These are phyloP conservation scores for Atlantisia rogersi DNA, from an alignment of 2,113 vertebrate genomes.

Conservation along the genomic window DNA sequence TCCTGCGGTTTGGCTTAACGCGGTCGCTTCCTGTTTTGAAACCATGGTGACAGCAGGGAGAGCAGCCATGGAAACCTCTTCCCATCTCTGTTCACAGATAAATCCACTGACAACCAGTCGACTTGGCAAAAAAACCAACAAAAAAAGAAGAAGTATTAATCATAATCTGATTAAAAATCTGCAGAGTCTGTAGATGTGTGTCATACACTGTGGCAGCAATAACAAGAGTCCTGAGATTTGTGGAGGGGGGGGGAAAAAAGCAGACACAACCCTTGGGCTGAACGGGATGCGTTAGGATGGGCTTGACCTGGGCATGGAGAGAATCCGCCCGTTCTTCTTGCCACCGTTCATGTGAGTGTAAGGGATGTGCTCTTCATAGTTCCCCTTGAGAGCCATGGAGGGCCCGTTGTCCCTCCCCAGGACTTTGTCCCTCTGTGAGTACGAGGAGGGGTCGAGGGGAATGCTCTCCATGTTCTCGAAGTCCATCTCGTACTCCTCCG, in stretches of 20 bases:
- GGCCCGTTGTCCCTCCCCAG: slow-evolving; percentile 85
- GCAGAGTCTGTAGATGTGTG: slow-evolving; percentile 51
- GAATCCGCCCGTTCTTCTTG: slow-evolving; percentile 94
- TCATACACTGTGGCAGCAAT: slow-evolving; percentile 78
- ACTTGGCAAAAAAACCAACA: slow-evolving; percentile 68
- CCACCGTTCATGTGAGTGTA: slow-evolving; percentile 98
- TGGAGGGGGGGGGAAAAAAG: slow-evolving; percentile 59
- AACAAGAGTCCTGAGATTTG: slow-evolving; percentile 92
- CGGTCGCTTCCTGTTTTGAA: slow-evolving; percentile 78
- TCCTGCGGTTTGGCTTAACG: slow-evolving; percentile 17
- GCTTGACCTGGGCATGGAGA: slow-evolving; percentile 90
- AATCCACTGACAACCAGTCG: slow-evolving; percentile 78
- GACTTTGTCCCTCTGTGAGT: slow-evolving; percentile 86
- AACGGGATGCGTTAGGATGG: slow-evolving; percentile 88
- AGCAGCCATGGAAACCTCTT: slow-evolving; percentile 76
- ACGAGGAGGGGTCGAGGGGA: slow-evolving; percentile 91
- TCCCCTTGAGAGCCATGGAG: slow-evolving; percentile 85
- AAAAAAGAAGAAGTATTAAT: not conserved
- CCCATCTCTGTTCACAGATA: slow-evolving; percentile 85
- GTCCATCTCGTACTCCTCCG: slow-evolving; percentile 94
- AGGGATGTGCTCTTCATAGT: slow-evolving; percentile 92
- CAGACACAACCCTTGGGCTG: not conserved
- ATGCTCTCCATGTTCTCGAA: slow-evolving; percentile 99
- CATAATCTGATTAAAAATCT: slow-evolving; percentile 54
- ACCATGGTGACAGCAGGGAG: slow-evolving; percentile 36